Evolutionary conservation across 2,113 vertebrate genomes (phyloP).

Genomic region (Mungos mungo): DNA sequence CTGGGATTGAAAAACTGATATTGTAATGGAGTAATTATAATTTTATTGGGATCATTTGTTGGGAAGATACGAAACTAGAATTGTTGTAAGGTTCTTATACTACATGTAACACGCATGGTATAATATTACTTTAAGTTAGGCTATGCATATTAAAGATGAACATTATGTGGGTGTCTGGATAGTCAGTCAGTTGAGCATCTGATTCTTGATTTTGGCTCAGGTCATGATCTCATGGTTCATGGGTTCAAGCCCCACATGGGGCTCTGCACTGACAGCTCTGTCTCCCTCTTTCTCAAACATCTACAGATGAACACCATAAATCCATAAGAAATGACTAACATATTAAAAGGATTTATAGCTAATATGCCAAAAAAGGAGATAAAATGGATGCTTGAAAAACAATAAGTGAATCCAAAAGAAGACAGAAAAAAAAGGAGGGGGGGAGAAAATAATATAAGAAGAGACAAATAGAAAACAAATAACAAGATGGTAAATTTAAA

Average conservation of each 20-base stretch:
- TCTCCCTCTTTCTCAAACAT: no score
- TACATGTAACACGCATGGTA: background rate
- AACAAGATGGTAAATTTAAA: conserved; percentile 3
- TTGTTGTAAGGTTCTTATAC: background rate
- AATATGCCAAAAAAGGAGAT: background rate
- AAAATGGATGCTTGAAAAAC: background rate
- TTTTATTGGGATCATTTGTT: conserved; percentile 19
- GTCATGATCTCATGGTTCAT: no score
- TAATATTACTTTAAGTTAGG: background rate
- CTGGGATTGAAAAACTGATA: background rate
- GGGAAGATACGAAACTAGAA: background rate
- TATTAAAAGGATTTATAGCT: conserved; percentile 3
- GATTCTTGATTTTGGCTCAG: no score
- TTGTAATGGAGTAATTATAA: background rate
- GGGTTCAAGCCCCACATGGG: no score
- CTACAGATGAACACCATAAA: background rate
- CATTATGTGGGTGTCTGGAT: background rate
- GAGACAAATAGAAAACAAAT: background rate
- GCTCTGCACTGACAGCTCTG: no score
- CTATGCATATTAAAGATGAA: background rate
- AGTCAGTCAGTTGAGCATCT: no score
- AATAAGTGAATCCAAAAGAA: background rate
- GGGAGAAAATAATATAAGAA: background rate
- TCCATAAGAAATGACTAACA: background rate
- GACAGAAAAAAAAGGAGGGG: background rate